Evolutionary conservation across 1,140 invertebrate genomes (phyloP).

Genomic region (Andrena cerasifolii): DNA sequence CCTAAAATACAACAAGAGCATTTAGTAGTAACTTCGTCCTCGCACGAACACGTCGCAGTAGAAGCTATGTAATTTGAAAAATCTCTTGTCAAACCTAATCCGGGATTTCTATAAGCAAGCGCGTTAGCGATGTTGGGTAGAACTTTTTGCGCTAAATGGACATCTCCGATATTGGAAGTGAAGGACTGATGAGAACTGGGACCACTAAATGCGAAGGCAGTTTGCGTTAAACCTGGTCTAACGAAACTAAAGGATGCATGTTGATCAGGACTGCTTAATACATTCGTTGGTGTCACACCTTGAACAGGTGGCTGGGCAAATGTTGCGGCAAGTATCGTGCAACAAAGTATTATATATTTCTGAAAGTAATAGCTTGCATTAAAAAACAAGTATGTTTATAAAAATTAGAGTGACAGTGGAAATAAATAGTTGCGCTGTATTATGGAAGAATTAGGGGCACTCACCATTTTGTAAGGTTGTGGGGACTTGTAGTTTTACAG

Average conservation of each 20-base stretch:
- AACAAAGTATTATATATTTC: slow-evolving; percentile 50
- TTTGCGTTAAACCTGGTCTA: slow-evolving; percentile 76
- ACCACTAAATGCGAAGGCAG: slow-evolving; percentile 74
- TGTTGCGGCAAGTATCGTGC: slow-evolving; percentile 25
- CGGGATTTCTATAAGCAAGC: slow-evolving; percentile 75
- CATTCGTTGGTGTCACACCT: slow-evolving; percentile 68
- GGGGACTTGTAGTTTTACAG: not conserved
- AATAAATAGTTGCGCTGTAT: not conserved
- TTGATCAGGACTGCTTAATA: slow-evolving; percentile 72
- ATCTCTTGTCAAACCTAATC: slow-evolving; percentile 65
- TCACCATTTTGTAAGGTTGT: slow-evolving; percentile 56
- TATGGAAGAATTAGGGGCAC: slow-evolving; percentile 21
- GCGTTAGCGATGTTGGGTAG: slow-evolving; percentile 72
- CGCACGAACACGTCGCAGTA: not conserved
- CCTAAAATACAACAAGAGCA: slow-evolving; percentile 38
- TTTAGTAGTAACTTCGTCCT: not conserved
- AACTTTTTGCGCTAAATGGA: slow-evolving; percentile 71
- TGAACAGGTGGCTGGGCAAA: slow-evolving; percentile 59
- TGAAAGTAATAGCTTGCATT: slow-evolving; percentile 48
- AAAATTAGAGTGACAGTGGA: too few species aligned
- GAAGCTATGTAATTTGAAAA: not conserved
- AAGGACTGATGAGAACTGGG: slow-evolving; percentile 77
- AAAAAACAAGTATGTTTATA: not conserved
- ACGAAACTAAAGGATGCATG: slow-evolving; percentile 78
- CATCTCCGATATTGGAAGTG: slow-evolving; percentile 75